These are phyloP conservation scores for Andrena marginata DNA, from an alignment of 2,888 invertebrate species.

Conservation along the genomic window DNA sequence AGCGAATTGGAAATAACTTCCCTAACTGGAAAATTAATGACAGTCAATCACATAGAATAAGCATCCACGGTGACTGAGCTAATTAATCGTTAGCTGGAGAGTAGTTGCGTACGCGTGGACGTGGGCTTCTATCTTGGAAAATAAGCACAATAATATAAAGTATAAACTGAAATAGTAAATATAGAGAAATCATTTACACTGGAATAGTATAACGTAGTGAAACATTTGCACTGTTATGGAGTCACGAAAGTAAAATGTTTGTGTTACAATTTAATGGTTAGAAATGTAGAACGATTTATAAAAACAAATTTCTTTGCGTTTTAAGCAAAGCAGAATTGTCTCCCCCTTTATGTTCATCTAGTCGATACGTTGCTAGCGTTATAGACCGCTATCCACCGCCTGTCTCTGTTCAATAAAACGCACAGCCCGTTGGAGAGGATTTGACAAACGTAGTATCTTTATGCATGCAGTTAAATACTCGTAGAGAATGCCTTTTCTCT, in stretches of 20 bases:
- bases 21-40: too few species aligned
- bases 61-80: too few species aligned
- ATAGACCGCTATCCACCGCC: neutral
- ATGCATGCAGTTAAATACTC: conserved; percentile 17
- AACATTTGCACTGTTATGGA: neutral
- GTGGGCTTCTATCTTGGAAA: too few species aligned
- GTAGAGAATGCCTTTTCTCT: too few species aligned
- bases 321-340: neutral
- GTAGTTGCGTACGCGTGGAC: too few species aligned
- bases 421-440: conserved; percentile 12
- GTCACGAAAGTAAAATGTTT: conserved; percentile 19
- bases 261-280: conserved; percentile 13
- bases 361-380: neutral
- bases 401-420: neutral
- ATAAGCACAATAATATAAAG: too few species aligned
- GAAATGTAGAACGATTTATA: neutral
- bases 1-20: neutral
- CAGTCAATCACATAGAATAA: too few species aligned
- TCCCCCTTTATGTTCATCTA: conserved; percentile 2
- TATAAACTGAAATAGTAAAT: too few species aligned
- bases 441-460: conserved; percentile 18
- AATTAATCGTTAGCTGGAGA: too few species aligned
- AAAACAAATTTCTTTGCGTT: neutral
- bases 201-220: neutral
- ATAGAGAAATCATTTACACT: too few species aligned